A percentile compares a stretch with the other conserved stretches of the same genome.
Conservation (phyloP, 2,797 vertebrate species). For the Etheostoma perlongum region DNA sequence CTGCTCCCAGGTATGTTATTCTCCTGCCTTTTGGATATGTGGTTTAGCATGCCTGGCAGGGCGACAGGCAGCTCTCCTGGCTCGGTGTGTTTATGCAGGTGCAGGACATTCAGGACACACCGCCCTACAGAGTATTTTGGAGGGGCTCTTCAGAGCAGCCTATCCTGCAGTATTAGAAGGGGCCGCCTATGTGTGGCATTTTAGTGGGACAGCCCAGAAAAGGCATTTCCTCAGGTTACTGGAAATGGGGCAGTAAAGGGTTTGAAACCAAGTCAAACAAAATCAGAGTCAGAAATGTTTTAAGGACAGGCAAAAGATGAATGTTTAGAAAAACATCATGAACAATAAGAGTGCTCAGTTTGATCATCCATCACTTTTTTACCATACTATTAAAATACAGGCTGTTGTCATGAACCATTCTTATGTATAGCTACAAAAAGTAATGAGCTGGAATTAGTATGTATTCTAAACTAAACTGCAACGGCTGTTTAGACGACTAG, state of each 20-base stretch:
- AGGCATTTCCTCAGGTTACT: conserved; percentile 87
- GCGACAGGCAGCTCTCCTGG: conserved; percentile 68
- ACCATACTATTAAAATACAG: not conserved
- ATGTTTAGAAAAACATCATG: conserved; percentile 14
- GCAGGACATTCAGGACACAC: conserved; percentile 78
- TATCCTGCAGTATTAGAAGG: conserved; percentile 74
- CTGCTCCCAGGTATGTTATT: conserved; percentile 79
- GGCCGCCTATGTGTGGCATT: conserved; percentile 81
- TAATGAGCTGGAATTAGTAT: too few relatives aligned
- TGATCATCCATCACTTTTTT: not conserved
- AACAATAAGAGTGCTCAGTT: not conserved
- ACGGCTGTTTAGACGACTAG: too few relatives aligned
- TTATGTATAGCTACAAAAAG: too few relatives aligned
- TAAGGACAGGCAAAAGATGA: conserved; percentile 42
- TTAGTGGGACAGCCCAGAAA: conserved; percentile 83
- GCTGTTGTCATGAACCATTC: too few relatives aligned
- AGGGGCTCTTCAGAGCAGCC: conserved; percentile 74
- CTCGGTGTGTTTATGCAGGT: conserved; percentile 87
- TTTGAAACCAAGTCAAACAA: conserved; percentile 49
- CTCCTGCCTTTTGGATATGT: conserved; percentile 75
- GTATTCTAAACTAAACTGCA: too few relatives aligned
- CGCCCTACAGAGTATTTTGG: conserved; percentile 70
- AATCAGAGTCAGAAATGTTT: conserved; percentile 53
- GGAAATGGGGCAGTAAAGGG: conserved; percentile 75
- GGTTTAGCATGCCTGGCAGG: conserved; percentile 74